Evolutionary conservation across 1,140 invertebrate species (phyloP).

Genomic region (Macrotrachela quadricornifera): DNA sequence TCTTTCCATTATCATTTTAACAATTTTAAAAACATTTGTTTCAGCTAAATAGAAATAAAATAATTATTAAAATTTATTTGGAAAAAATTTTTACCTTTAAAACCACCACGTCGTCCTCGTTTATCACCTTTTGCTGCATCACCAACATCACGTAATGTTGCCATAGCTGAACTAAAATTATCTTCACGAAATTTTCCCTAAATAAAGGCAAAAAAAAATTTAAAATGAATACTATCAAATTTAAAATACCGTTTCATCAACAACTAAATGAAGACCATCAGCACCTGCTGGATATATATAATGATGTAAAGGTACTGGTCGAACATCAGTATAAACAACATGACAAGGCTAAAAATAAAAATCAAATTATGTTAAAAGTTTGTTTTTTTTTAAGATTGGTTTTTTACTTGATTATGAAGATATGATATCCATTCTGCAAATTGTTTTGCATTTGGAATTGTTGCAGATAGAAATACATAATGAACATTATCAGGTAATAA

Average conservation of each 20-base stretch:
- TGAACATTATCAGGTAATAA: conserved; percentile 88
- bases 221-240: too few species aligned
- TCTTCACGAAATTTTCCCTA: conserved; percentile 79
- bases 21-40: conserved; percentile 82
- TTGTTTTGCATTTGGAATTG: conserved; percentile 88
- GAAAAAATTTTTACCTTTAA: too few species aligned
- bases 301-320: conserved; percentile 89
- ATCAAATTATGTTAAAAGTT: too few species aligned
- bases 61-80: too few species aligned
- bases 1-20: conserved; percentile 95
- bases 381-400: too few species aligned
- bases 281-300: conserved; percentile 87
- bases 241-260: conserved; percentile 45
- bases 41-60: conserved; percentile 23
- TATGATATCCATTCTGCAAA: conserved; percentile 97
- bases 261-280: conserved; percentile 79
- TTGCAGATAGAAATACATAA: conserved; percentile 95
- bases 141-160: conserved; percentile 46
- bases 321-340: conserved; percentile 93
- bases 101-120: background rate
- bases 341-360: conserved; percentile 49
- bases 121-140: conserved; percentile 45
- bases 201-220: too few species aligned
- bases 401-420: conserved; percentile 47
- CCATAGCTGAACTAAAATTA: conserved; percentile 89